Evolutionary conservation across 2,797 vertebrate species (phyloP).

Genomic region (Taenioides sp.): DNA sequence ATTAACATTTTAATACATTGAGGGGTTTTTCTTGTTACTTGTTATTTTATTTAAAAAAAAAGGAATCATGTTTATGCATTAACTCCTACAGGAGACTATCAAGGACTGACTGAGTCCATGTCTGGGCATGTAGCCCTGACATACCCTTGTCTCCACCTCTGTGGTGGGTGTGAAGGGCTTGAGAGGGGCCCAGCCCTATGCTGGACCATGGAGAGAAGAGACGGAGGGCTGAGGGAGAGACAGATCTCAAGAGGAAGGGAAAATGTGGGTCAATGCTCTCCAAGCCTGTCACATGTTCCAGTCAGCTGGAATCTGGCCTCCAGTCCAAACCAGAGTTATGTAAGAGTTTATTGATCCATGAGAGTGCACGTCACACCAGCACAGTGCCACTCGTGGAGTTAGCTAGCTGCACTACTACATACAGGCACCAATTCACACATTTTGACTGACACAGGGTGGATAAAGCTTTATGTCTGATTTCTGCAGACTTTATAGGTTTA

Average conservation of each 20-base stretch:
- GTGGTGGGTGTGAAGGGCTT: constrained; percentile 48
- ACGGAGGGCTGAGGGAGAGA: constrained; percentile 19
- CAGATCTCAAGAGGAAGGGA: constrained; percentile 46
- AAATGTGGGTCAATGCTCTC: constrained; percentile 78
- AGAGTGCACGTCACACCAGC: constrained; percentile 53
- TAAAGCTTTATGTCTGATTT: constrained; percentile 21
- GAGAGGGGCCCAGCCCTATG: constrained; percentile 40
- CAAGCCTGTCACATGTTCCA: constrained; percentile 77
- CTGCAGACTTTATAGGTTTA: constrained; percentile 9
- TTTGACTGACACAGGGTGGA: constrained; percentile 7
- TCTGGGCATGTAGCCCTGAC: constrained; percentile 42
- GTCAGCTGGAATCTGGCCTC: constrained; percentile 78
- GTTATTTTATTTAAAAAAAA: not conserved
- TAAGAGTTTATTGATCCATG: constrained; percentile 78
- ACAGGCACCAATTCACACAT: constrained; percentile 30
- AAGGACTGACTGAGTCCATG: constrained; percentile 45
- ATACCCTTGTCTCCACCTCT: constrained; percentile 32
- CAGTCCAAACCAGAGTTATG: constrained; percentile 75
- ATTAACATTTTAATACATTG: too few species aligned
- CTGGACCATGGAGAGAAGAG: constrained; percentile 34
- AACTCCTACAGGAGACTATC: constrained; percentile 24
- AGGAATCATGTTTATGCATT: constrained; percentile 29
- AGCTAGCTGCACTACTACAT: constrained; percentile 41
- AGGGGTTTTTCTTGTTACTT: not conserved
- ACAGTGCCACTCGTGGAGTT: constrained; percentile 36